A percentile compares a stretch with the other conserved stretches of the same genome.
Conservation (phyloP, 2,797 vertebrate genomes). For the Notoglanidium macrostoma region DNA sequence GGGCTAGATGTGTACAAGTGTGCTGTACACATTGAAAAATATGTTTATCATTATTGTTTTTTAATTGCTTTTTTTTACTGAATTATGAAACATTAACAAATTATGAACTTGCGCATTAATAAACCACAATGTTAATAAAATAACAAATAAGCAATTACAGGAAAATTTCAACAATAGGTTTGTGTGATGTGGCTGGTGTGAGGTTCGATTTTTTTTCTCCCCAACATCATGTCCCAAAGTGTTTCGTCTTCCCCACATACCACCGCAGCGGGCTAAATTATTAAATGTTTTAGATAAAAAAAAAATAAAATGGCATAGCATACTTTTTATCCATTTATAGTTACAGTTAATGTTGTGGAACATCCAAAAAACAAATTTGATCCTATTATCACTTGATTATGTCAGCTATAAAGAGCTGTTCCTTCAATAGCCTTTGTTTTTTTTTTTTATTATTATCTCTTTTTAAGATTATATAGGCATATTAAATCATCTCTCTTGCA, state of each 20-base stretch:
- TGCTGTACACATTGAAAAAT: too few species aligned
- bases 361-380: neutral
- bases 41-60: neutral
- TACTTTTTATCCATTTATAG: neutral
- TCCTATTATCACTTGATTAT: neutral
- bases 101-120: neutral
- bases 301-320: too few species aligned
- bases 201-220: neutral
- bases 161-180: neutral
- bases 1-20: neutral
- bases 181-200: neutral
- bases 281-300: neutral
- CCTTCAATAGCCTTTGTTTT: neutral
- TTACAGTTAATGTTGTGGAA: neutral
- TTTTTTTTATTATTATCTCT: neutral
- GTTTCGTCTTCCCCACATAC: neutral
- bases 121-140: neutral
- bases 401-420: neutral
- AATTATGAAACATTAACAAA: neutral
- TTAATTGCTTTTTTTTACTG: neutral
- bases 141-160: neutral
- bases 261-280: neutral
- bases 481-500: neutral
- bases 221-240: neutral
- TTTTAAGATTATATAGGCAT: neutral